A percentile compares a stretch with the other conserved stretches of the same genome.
These are phyloP conservation scores for Volucella inanis DNA, from an alignment of 2,888 invertebrate species.

Conservation along the genomic window DNA sequence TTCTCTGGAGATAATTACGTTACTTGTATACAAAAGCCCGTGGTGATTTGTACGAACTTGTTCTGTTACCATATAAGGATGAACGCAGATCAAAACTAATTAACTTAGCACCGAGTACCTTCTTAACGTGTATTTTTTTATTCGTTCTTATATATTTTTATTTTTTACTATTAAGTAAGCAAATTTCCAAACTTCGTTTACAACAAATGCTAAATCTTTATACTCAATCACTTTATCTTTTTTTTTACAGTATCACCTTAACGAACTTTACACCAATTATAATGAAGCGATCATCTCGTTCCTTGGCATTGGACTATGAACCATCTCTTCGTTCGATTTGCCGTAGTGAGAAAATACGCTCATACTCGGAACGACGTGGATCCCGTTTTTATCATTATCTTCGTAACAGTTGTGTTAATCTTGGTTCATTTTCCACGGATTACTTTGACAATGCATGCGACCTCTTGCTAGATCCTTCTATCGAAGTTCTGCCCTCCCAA, in stretches of 20 bases:
- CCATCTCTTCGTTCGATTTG: slow-evolving; percentile 88
- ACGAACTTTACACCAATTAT: slow-evolving; percentile 84
- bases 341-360: slow-evolving; percentile 86
- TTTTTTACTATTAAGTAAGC: too few relatives aligned
- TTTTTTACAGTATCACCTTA: slow-evolving; percentile 84
- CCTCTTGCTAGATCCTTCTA: slow-evolving; percentile 79
- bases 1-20: too few relatives aligned
- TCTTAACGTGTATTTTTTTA: too few relatives aligned
- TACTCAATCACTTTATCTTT: slow-evolving; percentile 2
- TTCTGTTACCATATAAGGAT: too few relatives aligned
- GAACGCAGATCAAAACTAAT: too few relatives aligned
- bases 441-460: slow-evolving; percentile 84
- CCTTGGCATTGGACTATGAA: slow-evolving; percentile 88
- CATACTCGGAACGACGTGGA: slow-evolving; percentile 85
- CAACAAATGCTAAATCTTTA: too few relatives aligned
- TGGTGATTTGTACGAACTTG: too few relatives aligned
- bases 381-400: slow-evolving; percentile 92
- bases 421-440: slow-evolving; percentile 84
- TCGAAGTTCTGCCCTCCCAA: slow-evolving; percentile 42
- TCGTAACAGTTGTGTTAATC: slow-evolving; percentile 84
- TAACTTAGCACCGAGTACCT: too few relatives aligned
- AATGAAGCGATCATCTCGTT: slow-evolving; percentile 84
- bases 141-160: too few relatives aligned
- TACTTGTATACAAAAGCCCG: too few relatives aligned
- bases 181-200: too few relatives aligned